These are phyloP conservation scores for Heliconius hermathena DNA, from an alignment of 1,140 invertebrate species.

Conservation along the genomic window DNA sequence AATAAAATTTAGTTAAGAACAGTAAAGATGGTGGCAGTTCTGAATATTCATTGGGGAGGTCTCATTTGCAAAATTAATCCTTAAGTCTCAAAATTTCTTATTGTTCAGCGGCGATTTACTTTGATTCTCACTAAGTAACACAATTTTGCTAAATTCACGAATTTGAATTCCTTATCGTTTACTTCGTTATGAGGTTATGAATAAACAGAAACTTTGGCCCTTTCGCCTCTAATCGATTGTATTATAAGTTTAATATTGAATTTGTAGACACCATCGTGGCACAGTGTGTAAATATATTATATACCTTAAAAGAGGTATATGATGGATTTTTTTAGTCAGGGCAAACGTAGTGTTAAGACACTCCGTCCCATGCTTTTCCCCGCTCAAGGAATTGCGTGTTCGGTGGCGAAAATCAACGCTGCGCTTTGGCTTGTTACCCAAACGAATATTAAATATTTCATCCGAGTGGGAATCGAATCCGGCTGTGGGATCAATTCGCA, in stretches of 20 bases:
- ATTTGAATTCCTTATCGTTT: constrained; percentile 17
- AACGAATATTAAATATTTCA: neutral
- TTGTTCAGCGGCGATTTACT: constrained; percentile 20
- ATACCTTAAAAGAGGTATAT: neutral
- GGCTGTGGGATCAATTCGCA: too few relatives aligned
- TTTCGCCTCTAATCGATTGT: constrained; percentile 16
- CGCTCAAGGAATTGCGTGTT: neutral
- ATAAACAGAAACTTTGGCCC: constrained; percentile 19
- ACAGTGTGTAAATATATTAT: too few relatives aligned
- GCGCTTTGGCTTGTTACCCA: too few relatives aligned
- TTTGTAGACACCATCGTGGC: neutral
- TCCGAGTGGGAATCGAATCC: too few relatives aligned
- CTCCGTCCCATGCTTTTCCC: too few relatives aligned
- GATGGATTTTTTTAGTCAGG: neutral
- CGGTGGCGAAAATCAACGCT: too few relatives aligned
- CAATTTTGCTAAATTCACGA: constrained; percentile 17
- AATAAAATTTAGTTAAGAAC: constrained; percentile 18
- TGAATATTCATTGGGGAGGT: constrained; percentile 22
- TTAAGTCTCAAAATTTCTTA: constrained; percentile 18
- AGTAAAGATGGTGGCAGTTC: constrained; percentile 19
- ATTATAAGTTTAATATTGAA: constrained; percentile 16
- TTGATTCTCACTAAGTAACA: constrained; percentile 21
- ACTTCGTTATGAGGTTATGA: constrained; percentile 20
- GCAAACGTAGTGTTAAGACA: neutral
- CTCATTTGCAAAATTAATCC: constrained; percentile 31